phyloP scores from a whole-genome alignment of 2,888 invertebrate species.

The Dioctria rufipes region DNA sequence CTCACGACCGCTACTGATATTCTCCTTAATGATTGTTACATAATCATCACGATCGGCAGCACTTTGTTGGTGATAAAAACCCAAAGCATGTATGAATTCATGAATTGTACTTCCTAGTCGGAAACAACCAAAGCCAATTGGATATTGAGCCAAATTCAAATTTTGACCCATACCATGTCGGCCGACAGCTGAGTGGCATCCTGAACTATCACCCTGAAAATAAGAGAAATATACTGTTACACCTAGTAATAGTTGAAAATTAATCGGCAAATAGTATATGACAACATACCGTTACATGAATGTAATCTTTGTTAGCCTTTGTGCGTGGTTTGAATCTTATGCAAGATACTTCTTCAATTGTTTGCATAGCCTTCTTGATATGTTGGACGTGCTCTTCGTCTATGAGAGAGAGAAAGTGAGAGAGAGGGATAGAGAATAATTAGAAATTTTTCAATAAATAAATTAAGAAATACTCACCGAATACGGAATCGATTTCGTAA shows the following conservation, averaged over 20 bases:
- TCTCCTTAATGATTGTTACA: slow-evolving; percentile 73
- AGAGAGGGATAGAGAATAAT: not conserved
- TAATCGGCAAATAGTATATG: not conserved
- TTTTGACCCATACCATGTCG: slow-evolving; percentile 71
- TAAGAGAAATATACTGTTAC: not conserved
- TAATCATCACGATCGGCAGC: slow-evolving; percentile 81
- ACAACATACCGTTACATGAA: slow-evolving; percentile 60
- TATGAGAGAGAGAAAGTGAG: slow-evolving; percentile 62
- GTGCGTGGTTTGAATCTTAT: slow-evolving; percentile 78
- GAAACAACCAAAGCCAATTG: slow-evolving; percentile 67
- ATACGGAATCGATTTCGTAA: slow-evolving; percentile 76
- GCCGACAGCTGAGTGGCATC: slow-evolving; percentile 86
- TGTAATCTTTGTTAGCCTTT: slow-evolving; percentile 62
- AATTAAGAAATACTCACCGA: slow-evolving; percentile 62
- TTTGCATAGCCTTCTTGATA: slow-evolving; percentile 79
- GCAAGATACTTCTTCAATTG: slow-evolving; percentile 82
- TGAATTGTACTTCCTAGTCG: slow-evolving; percentile 70
- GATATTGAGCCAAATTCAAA: slow-evolving; percentile 65
- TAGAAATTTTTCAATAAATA: not conserved
- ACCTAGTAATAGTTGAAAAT: not conserved
- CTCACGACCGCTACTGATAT: slow-evolving; percentile 74
- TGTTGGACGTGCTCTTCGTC: slow-evolving; percentile 73
- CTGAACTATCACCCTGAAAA: slow-evolving; percentile 67
- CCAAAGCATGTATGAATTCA: slow-evolving; percentile 77
- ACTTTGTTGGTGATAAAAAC: slow-evolving; percentile 87